Conservation (phyloP, 2,797 vertebrate species). For the Parauchenoglanis punctatus region DNA sequence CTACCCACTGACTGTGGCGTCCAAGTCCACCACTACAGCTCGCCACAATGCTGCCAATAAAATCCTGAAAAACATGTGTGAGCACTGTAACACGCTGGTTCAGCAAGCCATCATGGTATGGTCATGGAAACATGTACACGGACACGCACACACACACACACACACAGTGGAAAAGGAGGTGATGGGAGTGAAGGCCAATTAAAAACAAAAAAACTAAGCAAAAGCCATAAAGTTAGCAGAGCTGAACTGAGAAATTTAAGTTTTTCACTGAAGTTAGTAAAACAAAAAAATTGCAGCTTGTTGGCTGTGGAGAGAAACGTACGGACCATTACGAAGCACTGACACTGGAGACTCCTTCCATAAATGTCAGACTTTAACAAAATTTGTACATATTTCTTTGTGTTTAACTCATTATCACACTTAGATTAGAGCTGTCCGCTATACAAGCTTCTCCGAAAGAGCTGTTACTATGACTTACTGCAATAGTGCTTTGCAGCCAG, state of each 20-base stretch:
- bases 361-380: not conserved
- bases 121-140: not conserved
- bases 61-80: conserved; percentile 99
- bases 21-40: conserved; percentile 96
- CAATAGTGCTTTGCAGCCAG: not conserved
- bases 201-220: not conserved
- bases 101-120: conserved; percentile 97
- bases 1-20: conserved; percentile 96
- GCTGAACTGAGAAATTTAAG: not conserved
- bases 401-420: not conserved
- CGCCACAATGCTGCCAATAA: conserved; percentile 98
- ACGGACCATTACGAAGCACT: not conserved
- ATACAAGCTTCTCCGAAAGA: not conserved
- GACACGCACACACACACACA: not conserved
- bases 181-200: not conserved
- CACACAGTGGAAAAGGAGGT: not conserved
- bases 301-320: not conserved
- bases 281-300: not conserved
- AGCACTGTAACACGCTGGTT: conserved; percentile 96
- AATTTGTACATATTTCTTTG: not conserved
- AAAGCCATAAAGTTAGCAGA: not conserved
- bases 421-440: not conserved
- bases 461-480: not conserved
- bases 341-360: not conserved
- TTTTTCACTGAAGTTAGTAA: not conserved